A percentile compares a stretch with the other conserved stretches of the same genome.
These are phyloP conservation scores for Empidonax traillii DNA, from an alignment of 2,113 vertebrate genomes.

Conservation along the genomic window DNA sequence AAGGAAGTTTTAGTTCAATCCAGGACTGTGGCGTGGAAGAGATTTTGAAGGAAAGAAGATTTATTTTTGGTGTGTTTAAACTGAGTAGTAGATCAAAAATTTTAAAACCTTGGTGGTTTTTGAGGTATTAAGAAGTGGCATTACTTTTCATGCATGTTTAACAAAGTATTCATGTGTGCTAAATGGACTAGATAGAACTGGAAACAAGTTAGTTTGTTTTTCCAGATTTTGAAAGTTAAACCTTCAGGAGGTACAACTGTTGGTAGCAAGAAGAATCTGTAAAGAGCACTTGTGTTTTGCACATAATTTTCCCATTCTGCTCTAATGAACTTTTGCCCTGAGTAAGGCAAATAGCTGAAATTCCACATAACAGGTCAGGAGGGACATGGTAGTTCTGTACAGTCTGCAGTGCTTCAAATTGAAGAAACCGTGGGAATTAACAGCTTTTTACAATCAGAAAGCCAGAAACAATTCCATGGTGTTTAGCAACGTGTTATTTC, in stretches of 20 bases:
- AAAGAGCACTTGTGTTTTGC: background rate
- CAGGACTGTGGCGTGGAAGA: background rate
- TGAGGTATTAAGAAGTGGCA: background rate
- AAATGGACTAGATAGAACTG: background rate
- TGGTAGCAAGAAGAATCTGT: background rate
- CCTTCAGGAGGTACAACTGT: background rate
- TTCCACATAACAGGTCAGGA: background rate
- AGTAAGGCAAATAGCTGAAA: background rate
- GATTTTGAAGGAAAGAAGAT: background rate
- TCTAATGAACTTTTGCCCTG: background rate
- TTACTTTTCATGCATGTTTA: background rate
- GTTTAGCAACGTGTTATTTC: background rate
- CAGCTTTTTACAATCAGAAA: background rate
- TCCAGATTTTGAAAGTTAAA: background rate
- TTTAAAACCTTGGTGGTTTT: background rate
- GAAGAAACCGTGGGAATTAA: background rate
- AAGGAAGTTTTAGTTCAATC: background rate
- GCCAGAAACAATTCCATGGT: background rate
- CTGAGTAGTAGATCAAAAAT: background rate
- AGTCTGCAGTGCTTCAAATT: background rate
- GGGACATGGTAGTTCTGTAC: background rate
- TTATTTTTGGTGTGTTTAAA: background rate
- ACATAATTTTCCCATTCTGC: background rate
- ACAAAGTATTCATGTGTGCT: background rate
- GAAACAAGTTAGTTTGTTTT: background rate